Evolutionary conservation across 2,113 vertebrate species (phyloP).

Genomic region (Ceuthmochares aereus): DNA sequence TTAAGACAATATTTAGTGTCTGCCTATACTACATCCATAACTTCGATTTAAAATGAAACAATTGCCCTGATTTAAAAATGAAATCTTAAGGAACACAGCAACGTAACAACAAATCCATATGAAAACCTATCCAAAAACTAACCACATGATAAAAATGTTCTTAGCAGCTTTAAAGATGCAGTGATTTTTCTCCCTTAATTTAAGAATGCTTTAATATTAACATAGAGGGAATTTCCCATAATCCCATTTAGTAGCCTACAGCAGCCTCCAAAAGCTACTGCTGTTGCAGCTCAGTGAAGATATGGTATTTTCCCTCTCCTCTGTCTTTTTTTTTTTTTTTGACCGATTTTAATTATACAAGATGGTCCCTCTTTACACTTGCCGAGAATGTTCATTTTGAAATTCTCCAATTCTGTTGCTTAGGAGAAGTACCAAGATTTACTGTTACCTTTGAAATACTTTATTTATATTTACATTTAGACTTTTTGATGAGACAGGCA

Average conservation of each 20-base stretch:
- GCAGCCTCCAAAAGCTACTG: neutral
- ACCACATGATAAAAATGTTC: neutral
- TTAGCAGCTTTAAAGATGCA: neutral
- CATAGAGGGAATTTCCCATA: neutral
- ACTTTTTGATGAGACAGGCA: neutral
- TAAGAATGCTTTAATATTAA: neutral
- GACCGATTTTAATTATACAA: neutral
- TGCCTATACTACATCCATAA: neutral
- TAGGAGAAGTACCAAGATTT: neutral
- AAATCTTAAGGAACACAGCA: neutral
- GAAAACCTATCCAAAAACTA: neutral
- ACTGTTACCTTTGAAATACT: neutral
- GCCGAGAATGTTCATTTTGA: neutral
- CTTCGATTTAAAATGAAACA: neutral
- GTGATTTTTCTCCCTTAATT: neutral
- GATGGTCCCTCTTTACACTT: neutral
- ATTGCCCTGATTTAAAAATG: neutral
- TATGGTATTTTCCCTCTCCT: neutral
- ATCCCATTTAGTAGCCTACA: neutral
- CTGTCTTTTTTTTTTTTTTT: neutral
- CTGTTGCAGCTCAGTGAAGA: neutral
- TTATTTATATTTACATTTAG: neutral
- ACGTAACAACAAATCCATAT: neutral
- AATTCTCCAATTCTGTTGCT: neutral
- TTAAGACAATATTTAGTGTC: neutral